phyloP scores from a whole-genome alignment of 35 echinoderm and acorn worm species.

The Nesometra sesokonis region DNA sequence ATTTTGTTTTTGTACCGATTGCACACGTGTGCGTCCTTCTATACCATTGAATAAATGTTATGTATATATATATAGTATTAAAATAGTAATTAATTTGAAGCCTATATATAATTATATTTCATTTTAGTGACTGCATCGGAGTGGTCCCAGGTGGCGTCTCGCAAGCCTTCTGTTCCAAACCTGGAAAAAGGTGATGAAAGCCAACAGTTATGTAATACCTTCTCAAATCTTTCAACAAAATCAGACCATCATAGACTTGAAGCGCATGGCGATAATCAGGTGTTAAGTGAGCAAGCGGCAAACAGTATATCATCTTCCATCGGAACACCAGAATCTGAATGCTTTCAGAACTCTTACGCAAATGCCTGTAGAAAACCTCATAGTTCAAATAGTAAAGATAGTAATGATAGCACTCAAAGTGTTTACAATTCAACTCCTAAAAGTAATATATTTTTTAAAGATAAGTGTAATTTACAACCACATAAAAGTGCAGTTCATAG shows the following conservation, averaged over 20 bases:
- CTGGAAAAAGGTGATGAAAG: not conserved
- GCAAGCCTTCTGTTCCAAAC: not conserved
- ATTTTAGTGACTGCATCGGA: not conserved
- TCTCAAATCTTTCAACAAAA: not conserved
- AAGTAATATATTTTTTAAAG: not conserved
- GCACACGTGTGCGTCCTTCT: too few species aligned
- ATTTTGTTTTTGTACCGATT: too few species aligned
- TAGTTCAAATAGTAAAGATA: not conserved
- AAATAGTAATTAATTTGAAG: too few species aligned
- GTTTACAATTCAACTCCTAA: not conserved
- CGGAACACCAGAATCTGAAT: not conserved
- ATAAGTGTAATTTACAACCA: not conserved
- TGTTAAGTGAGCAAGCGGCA: not conserved
- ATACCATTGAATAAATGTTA: too few species aligned
- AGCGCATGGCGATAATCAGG: too few species aligned
- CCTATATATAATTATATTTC: too few species aligned
- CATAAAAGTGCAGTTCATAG: not conserved
- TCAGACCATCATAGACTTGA: not conserved
- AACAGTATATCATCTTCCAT: not conserved
- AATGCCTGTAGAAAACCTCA: not conserved
- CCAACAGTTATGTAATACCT: not conserved
- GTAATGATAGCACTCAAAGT: too few species aligned
- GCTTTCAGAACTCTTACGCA: not conserved
- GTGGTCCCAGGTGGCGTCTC: not conserved
- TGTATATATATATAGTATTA: too few species aligned